Evolutionary conservation across 2,888 invertebrate species (phyloP).

Genomic region (Vanessa cardui): DNA sequence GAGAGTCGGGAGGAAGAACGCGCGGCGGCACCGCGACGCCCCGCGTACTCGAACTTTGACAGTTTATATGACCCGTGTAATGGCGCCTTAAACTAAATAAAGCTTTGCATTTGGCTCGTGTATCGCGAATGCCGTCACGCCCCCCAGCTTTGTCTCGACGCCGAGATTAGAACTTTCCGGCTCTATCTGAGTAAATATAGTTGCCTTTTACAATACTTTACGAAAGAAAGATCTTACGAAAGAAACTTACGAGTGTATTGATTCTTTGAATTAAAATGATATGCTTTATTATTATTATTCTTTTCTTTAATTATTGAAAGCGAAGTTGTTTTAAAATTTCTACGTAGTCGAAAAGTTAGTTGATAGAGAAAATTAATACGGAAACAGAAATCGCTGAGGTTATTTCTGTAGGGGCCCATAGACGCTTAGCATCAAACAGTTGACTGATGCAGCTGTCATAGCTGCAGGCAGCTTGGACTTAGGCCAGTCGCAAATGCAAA

Average conservation of each 20-base stretch:
- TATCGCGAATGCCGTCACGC: slow-evolving; percentile 58
- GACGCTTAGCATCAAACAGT: slow-evolving; percentile 7
- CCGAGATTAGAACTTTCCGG: slow-evolving; percentile 63
- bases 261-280: slow-evolving; percentile 15
- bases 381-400: slow-evolving; percentile 1
- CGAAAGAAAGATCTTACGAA: slow-evolving; percentile 21
- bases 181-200: slow-evolving; percentile 36
- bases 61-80: slow-evolving; percentile 82
- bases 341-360: neutral
- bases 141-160: slow-evolving; percentile 66
- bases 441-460: slow-evolving; percentile 65
- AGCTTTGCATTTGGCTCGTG: slow-evolving; percentile 76
- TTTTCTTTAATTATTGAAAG: neutral
- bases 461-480: slow-evolving; percentile 64
- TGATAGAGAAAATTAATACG: neutral
- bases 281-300: slow-evolving; percentile 11
- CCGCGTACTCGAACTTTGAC: slow-evolving; percentile 74
- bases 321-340: neutral
- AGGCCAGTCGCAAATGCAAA: slow-evolving; percentile 67
- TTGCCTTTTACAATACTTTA: slow-evolving; percentile 33
- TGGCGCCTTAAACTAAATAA: slow-evolving; percentile 80
- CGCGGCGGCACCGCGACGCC: slow-evolving; percentile 55
- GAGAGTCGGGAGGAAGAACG: slow-evolving; percentile 45
- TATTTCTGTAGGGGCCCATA: neutral
- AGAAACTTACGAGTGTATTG: slow-evolving; percentile 17